Base-by-base conservation (phyloP, 2,113 vertebrate genomes). In the Rhabdomys dilectus region DNA sequence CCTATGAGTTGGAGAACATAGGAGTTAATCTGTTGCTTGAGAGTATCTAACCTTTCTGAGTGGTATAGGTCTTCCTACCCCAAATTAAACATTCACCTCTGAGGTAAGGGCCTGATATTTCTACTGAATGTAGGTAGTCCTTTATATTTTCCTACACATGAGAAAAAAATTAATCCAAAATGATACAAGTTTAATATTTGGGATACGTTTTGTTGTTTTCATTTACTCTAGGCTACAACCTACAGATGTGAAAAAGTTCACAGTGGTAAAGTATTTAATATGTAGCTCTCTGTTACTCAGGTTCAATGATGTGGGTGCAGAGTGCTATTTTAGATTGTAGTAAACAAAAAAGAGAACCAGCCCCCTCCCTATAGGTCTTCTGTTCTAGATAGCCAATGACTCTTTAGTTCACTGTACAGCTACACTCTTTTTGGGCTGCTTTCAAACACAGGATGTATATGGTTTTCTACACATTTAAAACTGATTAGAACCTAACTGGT, bases 101-200 rank as follows among this genome's bases (percentile, higher is more conserved):
- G 73, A 96, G 45, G 88, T 90, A 82, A 84, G 0, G 26, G 89
- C 87, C 48, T 86, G 53, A n/a, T 13, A 36, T 84, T 77, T 82
- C 62, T 93, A 2, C 73, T 93, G 48, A 91, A 89, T 24, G 82
- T 39, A 84, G 36, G n/a, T 86, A 42, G 60, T 66, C 19, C 58
- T 95, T 82, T 58, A 88, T 66, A 45, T 56, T 78, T 42, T 56
- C 48, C 94, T 95, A 66, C 26, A 87, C 76, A 91, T 89, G 89
- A 82, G 70, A 95, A 94, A 87, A 87, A 91, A 91, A 85, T 45
- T 86, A 95, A 90, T 53, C 91, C 12, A 70, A 66, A 72, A 87
- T 91, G 93, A 82, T 92, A 75, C 22, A 91, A 56, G 16, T 95
- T 96, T 86, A 95, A 77, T 42, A 68, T 96, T 81, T 66, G 77